These are phyloP conservation scores for Oceanodroma leucorhoa DNA, from an alignment of 2,797 vertebrate genomes.

Conservation along the genomic window DNA sequence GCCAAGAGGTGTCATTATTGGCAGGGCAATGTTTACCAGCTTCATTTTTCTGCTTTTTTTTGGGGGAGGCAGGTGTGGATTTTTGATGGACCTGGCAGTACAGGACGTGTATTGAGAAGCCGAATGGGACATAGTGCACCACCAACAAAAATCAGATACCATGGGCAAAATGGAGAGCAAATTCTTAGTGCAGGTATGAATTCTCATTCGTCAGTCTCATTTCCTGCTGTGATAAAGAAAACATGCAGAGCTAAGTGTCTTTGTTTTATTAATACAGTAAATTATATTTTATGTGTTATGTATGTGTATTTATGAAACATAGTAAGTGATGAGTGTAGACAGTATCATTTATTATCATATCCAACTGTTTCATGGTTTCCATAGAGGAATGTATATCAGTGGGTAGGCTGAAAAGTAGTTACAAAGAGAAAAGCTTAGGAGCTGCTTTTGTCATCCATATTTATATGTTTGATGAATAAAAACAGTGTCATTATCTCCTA, in stretches of 20 bases:
- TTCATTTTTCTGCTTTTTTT: not conserved
- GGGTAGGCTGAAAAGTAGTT: not conserved
- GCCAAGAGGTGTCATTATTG: not conserved
- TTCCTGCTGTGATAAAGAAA: not conserved
- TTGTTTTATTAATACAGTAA: not conserved
- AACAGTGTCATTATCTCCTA: not conserved
- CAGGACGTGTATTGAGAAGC: conserved; percentile 84
- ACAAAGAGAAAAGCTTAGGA: not conserved
- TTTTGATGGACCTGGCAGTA: conserved; percentile 90
- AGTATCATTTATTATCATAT: not conserved
- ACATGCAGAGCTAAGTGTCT: fast-evolving
- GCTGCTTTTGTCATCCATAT: not conserved
- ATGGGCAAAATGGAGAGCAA: conserved; percentile 88
- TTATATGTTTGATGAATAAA: not conserved
- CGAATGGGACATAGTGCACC: conserved; percentile 92
- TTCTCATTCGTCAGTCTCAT: not conserved
- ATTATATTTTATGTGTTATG: not conserved
- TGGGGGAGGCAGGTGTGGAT: conserved; percentile 87
- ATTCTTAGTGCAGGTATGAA: conserved; percentile 90
- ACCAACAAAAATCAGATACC: conserved; percentile 85
- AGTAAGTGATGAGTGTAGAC: not conserved
- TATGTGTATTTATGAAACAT: not conserved
- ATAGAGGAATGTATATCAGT: fast-evolving
- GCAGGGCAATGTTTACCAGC: not conserved
- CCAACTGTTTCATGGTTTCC: not conserved